Evolutionary conservation across 2,888 invertebrate species (phyloP).

Genomic region (Thumatha senex): DNA sequence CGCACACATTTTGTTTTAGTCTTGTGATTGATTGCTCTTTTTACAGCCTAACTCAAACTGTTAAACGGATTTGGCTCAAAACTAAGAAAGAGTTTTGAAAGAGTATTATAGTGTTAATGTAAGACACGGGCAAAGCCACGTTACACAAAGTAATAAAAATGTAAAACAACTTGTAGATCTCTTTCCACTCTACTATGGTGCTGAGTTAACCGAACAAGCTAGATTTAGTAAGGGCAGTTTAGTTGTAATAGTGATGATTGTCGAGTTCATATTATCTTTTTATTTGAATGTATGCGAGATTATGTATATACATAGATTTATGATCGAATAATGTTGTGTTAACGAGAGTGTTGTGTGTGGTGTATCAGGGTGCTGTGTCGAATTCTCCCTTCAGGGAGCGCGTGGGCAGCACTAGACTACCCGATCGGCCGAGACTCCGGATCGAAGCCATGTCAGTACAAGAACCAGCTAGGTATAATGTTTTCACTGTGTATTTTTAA

Average conservation of each 20-base stretch:
- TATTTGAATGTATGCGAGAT: slow-evolving; percentile 14
- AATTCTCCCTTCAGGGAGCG: slow-evolving; percentile 95
- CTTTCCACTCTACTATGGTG: no score
- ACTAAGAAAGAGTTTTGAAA: no score
- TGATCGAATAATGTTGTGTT: slow-evolving; percentile 34
- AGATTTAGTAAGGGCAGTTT: not conserved
- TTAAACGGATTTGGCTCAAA: no score
- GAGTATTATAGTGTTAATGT: no score
- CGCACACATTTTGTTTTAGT: no score
- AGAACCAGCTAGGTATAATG: slow-evolving; percentile 29
- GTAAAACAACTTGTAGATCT: no score
- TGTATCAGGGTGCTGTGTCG: slow-evolving; percentile 81
- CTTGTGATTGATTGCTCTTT: no score
- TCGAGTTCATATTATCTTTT: slow-evolving; percentile 12
- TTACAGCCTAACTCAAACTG: no score
- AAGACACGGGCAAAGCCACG: no score
- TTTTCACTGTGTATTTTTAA: slow-evolving; percentile 24
- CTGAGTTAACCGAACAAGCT: no score
- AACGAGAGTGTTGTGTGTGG: slow-evolving; percentile 66
- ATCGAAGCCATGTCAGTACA: slow-evolving; percentile 85
- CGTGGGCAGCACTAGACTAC: slow-evolving; percentile 93
- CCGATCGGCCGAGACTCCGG: slow-evolving; percentile 95
- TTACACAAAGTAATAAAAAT: no score
- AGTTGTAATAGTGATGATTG: not conserved
- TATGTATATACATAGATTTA: slow-evolving; percentile 15